Evolutionary conservation across 2,888 invertebrate genomes (phyloP), one percentile per base, ranked within the genome.

Genomic region (Lycophotia porphyrea): DNA sequence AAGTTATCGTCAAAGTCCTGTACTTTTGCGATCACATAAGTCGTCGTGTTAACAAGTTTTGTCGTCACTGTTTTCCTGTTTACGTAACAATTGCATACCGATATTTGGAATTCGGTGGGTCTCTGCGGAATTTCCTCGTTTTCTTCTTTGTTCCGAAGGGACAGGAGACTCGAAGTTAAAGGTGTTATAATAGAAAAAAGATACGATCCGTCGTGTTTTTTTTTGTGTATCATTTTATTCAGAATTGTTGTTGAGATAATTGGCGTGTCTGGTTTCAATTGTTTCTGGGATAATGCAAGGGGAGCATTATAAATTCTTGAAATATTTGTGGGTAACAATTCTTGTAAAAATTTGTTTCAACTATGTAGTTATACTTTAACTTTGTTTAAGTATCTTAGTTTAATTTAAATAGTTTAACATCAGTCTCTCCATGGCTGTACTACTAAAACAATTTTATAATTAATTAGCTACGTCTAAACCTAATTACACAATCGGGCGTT

Each of bases 11-110:
- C 2, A 34, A 34, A 34, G 34, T 34, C 5, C 34, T 5, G 34
- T 78, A 74, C 58, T 69, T 72, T 84, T 83, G 31, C 11, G 55
- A 13, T 64, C 55, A 73, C 80, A 65, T 76, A 74, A 69, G 74
- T 74, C 47, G 71, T 52, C 44, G 44, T 73, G 78, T 69, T 78
- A n/a, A 74, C 61, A 84, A 81, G 55, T 74, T 83, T 72, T 74
- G 69, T 52, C 64, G 74, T 72, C 73, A 74, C 36, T 70, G 81
- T 84, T 83, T 84, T 77, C 78, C 81, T 84, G 81, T 84, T 81
- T 84, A 64, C 65, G 77, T 66, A 70, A 84, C 74, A 74, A 77
- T 83, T 78, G 84, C 72, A 74, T 84, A 74, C 52, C 71, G 74
- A 77, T 72, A 81, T 81, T 74, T 55, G 71, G 69, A 64, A 84